A percentile compares a stretch with the other conserved stretches of the same genome.
Evolutionary conservation across 2,113 vertebrate genomes (phyloP).

Genomic region (Mellivora capensis): DNA sequence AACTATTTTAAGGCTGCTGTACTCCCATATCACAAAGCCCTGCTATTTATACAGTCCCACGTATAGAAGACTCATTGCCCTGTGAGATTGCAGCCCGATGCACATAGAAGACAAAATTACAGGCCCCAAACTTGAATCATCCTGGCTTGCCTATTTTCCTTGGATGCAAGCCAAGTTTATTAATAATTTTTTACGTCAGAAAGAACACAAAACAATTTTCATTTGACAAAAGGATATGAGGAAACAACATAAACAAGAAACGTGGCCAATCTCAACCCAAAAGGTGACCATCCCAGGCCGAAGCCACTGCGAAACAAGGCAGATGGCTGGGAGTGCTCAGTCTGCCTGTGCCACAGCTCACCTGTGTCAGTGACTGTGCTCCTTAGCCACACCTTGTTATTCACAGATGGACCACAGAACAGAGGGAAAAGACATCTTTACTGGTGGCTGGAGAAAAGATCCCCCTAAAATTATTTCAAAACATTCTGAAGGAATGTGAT

Average conservation of each 20-base stretch:
- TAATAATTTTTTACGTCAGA: slow-evolving; percentile 34
- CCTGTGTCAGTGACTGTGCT: accelerated
- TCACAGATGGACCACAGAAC: neutral
- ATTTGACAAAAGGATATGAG: neutral
- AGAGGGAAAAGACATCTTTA: neutral
- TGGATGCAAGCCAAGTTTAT: slow-evolving; percentile 48
- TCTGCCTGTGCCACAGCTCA: no score
- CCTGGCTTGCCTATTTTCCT: neutral
- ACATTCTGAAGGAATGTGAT: neutral
- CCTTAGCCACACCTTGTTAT: neutral
- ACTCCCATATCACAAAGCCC: slow-evolving; percentile 65
- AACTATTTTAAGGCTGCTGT: slow-evolving; percentile 71
- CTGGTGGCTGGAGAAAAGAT: neutral
- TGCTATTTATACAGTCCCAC: slow-evolving; percentile 57
- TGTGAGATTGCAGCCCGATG: neutral
- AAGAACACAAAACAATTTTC: slow-evolving; percentile 34
- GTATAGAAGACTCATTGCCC: slow-evolving; percentile 60
- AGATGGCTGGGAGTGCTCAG: neutral
- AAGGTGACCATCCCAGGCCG: neutral
- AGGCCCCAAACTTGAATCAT: neutral
- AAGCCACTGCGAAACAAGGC: neutral
- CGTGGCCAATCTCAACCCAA: neutral
- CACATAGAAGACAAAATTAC: slow-evolving; percentile 34
- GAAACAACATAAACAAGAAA: neutral
- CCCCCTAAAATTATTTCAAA: neutral